These are phyloP conservation scores for Oophaga pumilio DNA, from an alignment of 2,113 vertebrate genomes.

Conservation along the genomic window DNA sequence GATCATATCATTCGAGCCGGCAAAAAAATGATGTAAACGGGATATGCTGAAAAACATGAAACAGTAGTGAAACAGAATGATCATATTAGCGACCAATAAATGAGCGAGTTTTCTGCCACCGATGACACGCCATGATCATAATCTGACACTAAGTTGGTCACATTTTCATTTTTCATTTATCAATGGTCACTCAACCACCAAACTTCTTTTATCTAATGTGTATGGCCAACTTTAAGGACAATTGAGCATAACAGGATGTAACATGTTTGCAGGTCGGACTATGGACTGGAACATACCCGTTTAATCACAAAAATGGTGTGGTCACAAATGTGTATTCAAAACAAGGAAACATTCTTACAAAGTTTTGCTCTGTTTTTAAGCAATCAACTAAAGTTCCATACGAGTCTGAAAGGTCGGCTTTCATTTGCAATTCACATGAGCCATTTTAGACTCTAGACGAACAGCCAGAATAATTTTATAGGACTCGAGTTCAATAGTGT, in stretches of 20 bases:
- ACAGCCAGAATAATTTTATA: constrained; percentile 14
- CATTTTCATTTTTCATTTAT: no score
- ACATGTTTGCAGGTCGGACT: not conserved
- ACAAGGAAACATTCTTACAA: not conserved
- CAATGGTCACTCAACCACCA: no score
- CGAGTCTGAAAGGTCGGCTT: not conserved
- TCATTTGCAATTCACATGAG: constrained; percentile 12
- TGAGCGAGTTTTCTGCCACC: no score
- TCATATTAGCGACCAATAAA: no score
- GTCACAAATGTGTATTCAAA: not conserved
- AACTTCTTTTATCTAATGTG: no score
- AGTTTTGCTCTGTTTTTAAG: not conserved
- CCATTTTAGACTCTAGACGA: constrained; percentile 16
- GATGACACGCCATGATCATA: no score
- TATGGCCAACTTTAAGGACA: no score
- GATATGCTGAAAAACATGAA: no score
- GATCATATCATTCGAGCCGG: no score
- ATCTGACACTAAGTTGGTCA: no score
- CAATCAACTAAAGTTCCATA: not conserved
- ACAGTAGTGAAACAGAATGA: no score
- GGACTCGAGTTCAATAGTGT: not conserved
- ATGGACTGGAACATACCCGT: not conserved
- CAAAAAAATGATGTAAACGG: no score
- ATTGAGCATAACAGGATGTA: not conserved
- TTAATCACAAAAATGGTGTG: not conserved